Base-by-base conservation (phyloP, 2,797 vertebrate species). In the Microtus californicus region DNA sequence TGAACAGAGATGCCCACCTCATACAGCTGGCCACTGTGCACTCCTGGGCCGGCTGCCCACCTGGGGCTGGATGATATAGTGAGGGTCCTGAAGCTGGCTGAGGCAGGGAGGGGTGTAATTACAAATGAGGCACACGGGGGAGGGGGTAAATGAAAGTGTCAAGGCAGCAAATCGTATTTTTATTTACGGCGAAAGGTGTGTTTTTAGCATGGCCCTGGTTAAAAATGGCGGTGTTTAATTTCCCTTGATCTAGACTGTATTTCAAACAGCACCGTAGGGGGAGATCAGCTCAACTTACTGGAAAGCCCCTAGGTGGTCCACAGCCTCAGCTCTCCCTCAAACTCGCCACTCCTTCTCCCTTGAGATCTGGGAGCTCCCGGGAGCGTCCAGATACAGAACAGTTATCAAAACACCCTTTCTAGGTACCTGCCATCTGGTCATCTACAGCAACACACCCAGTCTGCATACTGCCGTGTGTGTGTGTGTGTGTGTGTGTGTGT, bases 131-230 rank as follows among this genome's bases (percentile, higher is more conserved):
- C 61, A 78, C 96, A 4, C 21, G 0, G 95, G 95, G 95, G 93
- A 4, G 34, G 91, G 97, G 96, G 96, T 97, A 97, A 97, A 97
- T 97, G 98, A 91, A 98, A 97, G 97, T 97, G 98, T 98, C 98
- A 97, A 82, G 63, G 97, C 86, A 87, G 96, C 90, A 98, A 98
- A 98, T 97, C 97, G 92, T 98, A 92, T 97, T 98, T 98, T 98
- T 98, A 98, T 98, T 98, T 98, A 98, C 95, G 91, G 97, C 31
- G 2, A 85, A 85, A 87, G 92, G 40, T 78, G 77, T 89, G 91
- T 93, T 89, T 95, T 65, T 80, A 2, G 81, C 14, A 51, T 40
- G n/a, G 76, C 93, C 89, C 34, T 23, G 25, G 89, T 80, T 97
- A 90, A 94, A 95, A 90, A 78, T 88, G 65, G 81, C 79, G 25